Evolutionary conservation across 2,797 vertebrate genomes (phyloP).

Genomic region (Rhinogobio ventralis): DNA sequence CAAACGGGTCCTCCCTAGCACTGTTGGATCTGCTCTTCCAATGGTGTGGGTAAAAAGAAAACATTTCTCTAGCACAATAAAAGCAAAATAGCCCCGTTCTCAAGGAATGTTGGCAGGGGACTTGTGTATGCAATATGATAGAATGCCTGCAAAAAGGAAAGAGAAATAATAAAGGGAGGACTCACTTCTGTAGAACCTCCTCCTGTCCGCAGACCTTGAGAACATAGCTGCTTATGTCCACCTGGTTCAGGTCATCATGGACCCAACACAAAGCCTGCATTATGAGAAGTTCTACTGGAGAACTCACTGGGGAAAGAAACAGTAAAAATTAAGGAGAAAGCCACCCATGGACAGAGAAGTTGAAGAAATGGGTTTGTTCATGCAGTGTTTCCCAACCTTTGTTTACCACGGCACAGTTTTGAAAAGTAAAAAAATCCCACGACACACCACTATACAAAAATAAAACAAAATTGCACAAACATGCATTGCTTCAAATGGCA

Average conservation of each 20-base stretch:
- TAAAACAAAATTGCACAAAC: too few species aligned
- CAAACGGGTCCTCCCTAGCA: conserved; percentile 1
- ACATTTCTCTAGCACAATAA: conserved; percentile 57
- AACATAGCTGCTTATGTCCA: conserved; percentile 93
- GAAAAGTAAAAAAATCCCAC: too few species aligned
- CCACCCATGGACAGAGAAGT: not conserved
- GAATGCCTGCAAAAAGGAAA: conserved; percentile 3
- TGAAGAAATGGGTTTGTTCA: not conserved
- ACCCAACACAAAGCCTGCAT: conserved; percentile 99
- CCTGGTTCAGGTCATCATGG: conserved; percentile 94
- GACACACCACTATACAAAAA: too few species aligned
- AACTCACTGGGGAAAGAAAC: conserved; percentile 82
- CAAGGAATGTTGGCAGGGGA: conserved; percentile 57
- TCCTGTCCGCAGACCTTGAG: conserved; percentile 96
- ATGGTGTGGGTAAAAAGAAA: conserved; percentile 52
- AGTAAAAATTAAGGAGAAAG: not conserved
- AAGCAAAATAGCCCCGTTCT: conserved; percentile 51
- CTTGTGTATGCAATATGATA: conserved; percentile 34
- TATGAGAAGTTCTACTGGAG: conserved; percentile 94
- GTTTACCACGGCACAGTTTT: too few species aligned
- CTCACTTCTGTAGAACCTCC: conserved; percentile 97
- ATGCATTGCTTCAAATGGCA: too few species aligned
- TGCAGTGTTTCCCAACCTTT: too few species aligned
- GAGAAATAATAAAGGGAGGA: conserved; percentile 5
- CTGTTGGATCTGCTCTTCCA: conserved; percentile 35